phyloP scores from a whole-genome alignment of 2,113 vertebrate genomes.

The Oreotrochilus melanogaster region DNA sequence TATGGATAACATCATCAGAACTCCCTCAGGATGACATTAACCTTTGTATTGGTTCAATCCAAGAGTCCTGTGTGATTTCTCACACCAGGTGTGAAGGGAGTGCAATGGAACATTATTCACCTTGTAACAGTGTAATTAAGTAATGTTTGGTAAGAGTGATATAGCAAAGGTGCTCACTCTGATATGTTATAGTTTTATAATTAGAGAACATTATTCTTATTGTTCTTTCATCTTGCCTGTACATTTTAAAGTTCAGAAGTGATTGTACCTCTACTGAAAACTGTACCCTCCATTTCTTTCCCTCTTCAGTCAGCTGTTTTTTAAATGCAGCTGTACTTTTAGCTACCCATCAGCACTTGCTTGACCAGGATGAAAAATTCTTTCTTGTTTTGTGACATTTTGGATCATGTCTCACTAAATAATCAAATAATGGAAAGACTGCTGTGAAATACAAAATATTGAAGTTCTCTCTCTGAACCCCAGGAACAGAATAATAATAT shows the following conservation, averaged over 20 bases:
- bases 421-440: background rate
- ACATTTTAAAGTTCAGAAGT: background rate
- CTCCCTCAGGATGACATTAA: conserved; percentile 40
- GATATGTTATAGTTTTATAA: background rate
- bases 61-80: background rate
- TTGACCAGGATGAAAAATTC: background rate
- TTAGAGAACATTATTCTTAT: background rate
- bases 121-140: conserved; percentile 3
- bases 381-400: background rate
- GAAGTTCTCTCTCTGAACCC: rapidly evolving
- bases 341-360: background rate
- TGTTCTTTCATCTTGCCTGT: background rate
- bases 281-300: background rate
- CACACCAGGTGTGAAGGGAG: background rate
- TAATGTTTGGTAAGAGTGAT: background rate
- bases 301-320: background rate
- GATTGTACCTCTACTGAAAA: background rate
- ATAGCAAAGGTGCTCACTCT: background rate
- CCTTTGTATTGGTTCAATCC: conserved; percentile 23
- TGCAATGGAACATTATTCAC: background rate
- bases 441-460: background rate
- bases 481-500: rapidly evolving
- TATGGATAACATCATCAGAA: background rate
- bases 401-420: background rate
- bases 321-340: background rate